Evolutionary conservation across 2,888 invertebrate genomes (phyloP).

Genomic region (Gymnosoma rotundatum): DNA sequence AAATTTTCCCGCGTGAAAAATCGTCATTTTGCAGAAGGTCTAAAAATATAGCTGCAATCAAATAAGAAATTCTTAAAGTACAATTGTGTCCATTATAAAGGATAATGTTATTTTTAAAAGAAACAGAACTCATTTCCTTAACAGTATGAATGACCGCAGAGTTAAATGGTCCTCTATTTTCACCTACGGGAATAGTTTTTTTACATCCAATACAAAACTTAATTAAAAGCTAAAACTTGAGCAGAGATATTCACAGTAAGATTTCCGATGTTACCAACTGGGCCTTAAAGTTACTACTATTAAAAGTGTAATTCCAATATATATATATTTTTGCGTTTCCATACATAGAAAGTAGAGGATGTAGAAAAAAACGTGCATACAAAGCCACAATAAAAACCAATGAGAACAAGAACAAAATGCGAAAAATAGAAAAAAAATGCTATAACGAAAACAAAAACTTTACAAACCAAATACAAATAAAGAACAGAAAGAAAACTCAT

Average conservation of each 20-base stretch:
- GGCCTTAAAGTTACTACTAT: neutral
- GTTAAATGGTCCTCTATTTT: neutral
- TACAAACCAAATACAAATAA: slow-evolving; percentile 66
- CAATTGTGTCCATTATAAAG: too few relatives aligned
- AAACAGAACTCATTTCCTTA: too few relatives aligned
- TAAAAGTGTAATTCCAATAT: neutral
- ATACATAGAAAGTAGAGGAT: slow-evolving; percentile 18
- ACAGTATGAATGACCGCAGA: too few relatives aligned
- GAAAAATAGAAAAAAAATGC: slow-evolving; percentile 8
- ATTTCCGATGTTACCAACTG: slow-evolving; percentile 35
- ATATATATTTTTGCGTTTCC: neutral
- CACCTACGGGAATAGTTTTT: slow-evolving; percentile 7
- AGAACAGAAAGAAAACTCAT: slow-evolving; percentile 75
- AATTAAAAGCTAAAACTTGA: neutral
- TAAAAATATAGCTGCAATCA: too few relatives aligned
- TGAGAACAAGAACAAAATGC: slow-evolving; percentile 16
- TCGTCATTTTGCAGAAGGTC: too few relatives aligned
- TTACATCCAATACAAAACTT: slow-evolving; percentile 2
- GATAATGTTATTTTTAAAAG: too few relatives aligned
- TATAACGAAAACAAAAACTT: slow-evolving; percentile 39
- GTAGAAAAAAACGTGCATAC: slow-evolving; percentile 32
- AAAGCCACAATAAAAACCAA: slow-evolving; percentile 60
- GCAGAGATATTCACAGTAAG: neutral
- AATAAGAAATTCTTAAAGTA: too few relatives aligned
- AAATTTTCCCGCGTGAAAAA: too few relatives aligned